Evolutionary conservation across 1,140 invertebrate species (phyloP), one percentile per base, ranked within the genome.

Genomic region (Orchesella cincta): DNA sequence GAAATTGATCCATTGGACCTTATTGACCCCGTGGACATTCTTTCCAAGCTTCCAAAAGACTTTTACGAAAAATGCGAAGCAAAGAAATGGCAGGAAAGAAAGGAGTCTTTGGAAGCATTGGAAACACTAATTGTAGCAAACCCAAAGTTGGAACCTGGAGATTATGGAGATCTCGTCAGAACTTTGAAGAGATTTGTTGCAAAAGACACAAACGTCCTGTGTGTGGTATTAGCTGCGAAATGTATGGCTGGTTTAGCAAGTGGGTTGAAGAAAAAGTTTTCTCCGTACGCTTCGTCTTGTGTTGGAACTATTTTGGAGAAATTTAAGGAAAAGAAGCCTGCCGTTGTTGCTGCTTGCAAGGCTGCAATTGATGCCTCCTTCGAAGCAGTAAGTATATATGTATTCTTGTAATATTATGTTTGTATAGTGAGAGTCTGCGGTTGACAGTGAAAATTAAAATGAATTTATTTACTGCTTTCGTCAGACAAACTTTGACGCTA

Each of bases 51-150:
- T 29, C 96, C 96, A 0, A 97, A 97, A 88, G 94, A 98, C 85
- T 99, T 98, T 85, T 97, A 93, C 84, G 95, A 98, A 8, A 95
- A 97, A 86, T 82, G 96, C 36, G 96, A 99, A 85, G 93, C 93
- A 0, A 98, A 98, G 84, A 99, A 99, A 84, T 99, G 98, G 98
- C 93, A 96, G 83, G 94, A 98, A 72, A 88, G 98, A 12, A 98
- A 98, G 85, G 95, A 98, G 85, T 91, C 92, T 0, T 83, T 99
- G 3, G 94, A 97, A 82, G 86, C 87, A 1, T 85, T 98, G 0
- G 92, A 97, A 76, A 89, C 89, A 75, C 84, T 98, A 1, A 84
- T 96, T 0, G 91, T 92, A 78, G 88, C 89, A 31, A 91, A 92
- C 83, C 95, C 94, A 0, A 97, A 93, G 85, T 85, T 98, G 31